These are phyloP conservation scores for Nemurella pictetii DNA, from an alignment of 2,888 invertebrate species.

Conservation along the genomic window DNA sequence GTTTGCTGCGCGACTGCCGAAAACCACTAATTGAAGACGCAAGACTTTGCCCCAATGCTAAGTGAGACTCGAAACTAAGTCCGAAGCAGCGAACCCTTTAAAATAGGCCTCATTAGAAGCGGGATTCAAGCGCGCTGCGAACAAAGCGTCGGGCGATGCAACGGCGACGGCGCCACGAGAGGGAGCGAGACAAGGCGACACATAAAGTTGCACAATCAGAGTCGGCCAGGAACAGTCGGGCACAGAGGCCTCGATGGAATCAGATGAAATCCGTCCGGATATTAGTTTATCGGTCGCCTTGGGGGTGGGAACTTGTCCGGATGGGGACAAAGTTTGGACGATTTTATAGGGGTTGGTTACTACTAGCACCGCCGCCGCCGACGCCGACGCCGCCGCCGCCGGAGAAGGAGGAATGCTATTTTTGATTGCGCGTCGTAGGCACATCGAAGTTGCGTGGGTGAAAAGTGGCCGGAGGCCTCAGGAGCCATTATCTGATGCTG, in stretches of 20 bases:
- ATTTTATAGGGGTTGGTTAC: neutral
- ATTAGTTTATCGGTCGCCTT: constrained; percentile 32
- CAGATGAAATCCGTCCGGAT: constrained; percentile 31
- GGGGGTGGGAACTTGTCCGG: neutral
- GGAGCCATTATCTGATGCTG: constrained; percentile 1
- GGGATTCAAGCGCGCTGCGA: neutral
- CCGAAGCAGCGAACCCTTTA: neutral
- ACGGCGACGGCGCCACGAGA: neutral
- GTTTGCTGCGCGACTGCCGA: neutral
- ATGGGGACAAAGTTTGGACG: constrained; percentile 11
- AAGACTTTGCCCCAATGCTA: neutral
- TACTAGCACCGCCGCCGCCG: neutral
- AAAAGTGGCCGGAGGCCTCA: neutral
- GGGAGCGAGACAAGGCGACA: neutral
- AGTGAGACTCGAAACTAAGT: neutral
- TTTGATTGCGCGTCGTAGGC: constrained; percentile 12
- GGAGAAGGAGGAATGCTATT: neutral
- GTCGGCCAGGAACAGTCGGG: neutral
- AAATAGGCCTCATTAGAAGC: neutral
- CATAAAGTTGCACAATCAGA: neutral
- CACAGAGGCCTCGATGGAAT: neutral
- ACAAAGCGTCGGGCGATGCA: neutral
- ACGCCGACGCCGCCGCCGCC: no score
- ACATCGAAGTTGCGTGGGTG: neutral
- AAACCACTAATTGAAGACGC: neutral